Base-by-base conservation (phyloP, 2,113 vertebrate genomes). In the crab-eating macaque (Macaca fascicularis) region DNA sequence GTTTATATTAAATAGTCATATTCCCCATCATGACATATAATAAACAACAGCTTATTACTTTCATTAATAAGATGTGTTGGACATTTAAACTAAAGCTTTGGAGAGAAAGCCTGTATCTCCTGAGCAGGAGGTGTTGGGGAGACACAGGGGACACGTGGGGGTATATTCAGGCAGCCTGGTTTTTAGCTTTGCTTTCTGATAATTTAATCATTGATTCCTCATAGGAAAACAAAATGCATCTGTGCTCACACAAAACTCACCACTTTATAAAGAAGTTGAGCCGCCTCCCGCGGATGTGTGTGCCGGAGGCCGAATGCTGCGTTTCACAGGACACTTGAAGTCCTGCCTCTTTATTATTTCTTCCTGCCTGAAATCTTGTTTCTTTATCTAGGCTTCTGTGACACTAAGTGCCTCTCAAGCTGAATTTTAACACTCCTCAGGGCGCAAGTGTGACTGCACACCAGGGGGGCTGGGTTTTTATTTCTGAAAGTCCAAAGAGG, bases 1-100 rank as follows among this genome's bases (percentile, higher is more conserved):
- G 98, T 99, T 99, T 99, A 99, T 99, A 99, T 99, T 99, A 99
- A 99, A 99, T 98, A 98, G 98, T 98, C 99, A 98, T 99, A 99
- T 99, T 99, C 98, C 98, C 98, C 98, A 98, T 98, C 98, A 98
- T 99, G 98, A 98, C 98, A 98, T 97, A 98, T 98, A 99, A 99
- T 99, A 99, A 99, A 99, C 98, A 99, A 98, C 98, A 98, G 97
- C 98, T 98, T 98, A 98, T 98, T 98, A 98, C 98, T 98, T 99
- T 98, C 97, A 98, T 99, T 98, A 98, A 98, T 98, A 98, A 98
- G 98, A 70, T 23, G 98, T 86, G 98, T 98, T 98, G 98, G 98
- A 99, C 99, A 99, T 99, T 99, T 99, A 98, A 99, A 98, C 98
- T 94, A 98, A 98, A 98, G 97, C 98, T 98, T 94, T 92, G 67